phyloP scores from a whole-genome alignment of 2,113 vertebrate genomes.

The Indri indri region DNA sequence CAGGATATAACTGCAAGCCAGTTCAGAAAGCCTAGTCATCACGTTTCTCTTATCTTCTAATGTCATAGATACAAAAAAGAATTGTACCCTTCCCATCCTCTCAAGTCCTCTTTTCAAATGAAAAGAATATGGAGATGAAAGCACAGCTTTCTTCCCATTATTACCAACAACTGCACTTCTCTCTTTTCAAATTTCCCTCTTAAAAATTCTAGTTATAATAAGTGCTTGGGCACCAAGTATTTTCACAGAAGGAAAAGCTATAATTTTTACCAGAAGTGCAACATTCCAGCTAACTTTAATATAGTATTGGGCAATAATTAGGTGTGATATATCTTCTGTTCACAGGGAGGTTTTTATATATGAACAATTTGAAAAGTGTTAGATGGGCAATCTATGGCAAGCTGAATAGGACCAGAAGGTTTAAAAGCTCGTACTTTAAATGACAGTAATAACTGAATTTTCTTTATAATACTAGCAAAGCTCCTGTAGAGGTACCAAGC shows the following conservation, averaged over 20 bases:
- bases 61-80: slow-evolving; percentile 21
- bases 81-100: background rate
- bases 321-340: background rate
- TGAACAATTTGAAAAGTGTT: background rate
- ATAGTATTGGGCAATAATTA: background rate
- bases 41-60: background rate
- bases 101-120: background rate
- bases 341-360: background rate
- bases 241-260: slow-evolving; percentile 41
- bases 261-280: slow-evolving; percentile 41
- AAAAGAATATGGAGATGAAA: slow-evolving; percentile 42
- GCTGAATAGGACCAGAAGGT: background rate
- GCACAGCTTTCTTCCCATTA: slow-evolving; percentile 39
- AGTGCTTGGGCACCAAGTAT: slow-evolving; percentile 3
- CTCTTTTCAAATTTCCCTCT: slow-evolving; percentile 41
- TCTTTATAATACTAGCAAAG: background rate
- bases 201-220: slow-evolving; percentile 39
- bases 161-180: background rate
- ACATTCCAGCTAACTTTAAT: slow-evolving; percentile 43
- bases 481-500: background rate
- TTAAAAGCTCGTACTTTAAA: slow-evolving; percentile 8
- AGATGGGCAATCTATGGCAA: background rate
- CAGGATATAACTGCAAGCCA: background rate
- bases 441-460: slow-evolving; percentile 19
- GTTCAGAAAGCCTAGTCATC: background rate